phyloP scores from a whole-genome alignment of 2,797 vertebrate species.

The Cyclopterus lumpus region DNA sequence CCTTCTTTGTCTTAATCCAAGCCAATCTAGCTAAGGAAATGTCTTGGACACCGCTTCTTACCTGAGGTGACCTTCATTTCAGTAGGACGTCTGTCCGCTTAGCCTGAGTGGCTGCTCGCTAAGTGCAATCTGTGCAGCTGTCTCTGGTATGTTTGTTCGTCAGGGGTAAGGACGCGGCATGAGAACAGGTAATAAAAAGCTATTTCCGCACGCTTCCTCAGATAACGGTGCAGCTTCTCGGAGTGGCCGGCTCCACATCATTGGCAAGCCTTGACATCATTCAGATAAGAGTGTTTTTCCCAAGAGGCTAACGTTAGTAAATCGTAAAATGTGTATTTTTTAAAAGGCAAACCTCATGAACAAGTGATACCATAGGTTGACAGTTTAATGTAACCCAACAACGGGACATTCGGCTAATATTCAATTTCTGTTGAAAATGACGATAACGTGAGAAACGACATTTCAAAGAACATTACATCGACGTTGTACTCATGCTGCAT shows the following conservation, averaged over 20 bases:
- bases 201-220: constrained; percentile 61
- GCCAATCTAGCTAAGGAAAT: constrained; percentile 55
- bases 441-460: constrained; percentile 51
- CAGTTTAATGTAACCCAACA: constrained; percentile 57
- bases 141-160: constrained; percentile 70
- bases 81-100: constrained; percentile 55
- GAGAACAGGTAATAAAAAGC: constrained; percentile 64
- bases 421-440: constrained; percentile 48
- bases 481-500: constrained; percentile 16
- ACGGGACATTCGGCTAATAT: constrained; percentile 24
- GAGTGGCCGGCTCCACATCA: constrained; percentile 49
- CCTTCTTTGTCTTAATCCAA: constrained; percentile 64
- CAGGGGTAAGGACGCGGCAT: constrained; percentile 46
- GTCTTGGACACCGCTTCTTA: constrained; percentile 59
- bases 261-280: constrained; percentile 59
- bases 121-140: constrained; percentile 73
- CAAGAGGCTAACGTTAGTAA: constrained; percentile 68
- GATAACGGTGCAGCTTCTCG: constrained; percentile 54
- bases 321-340: too few relatives aligned
- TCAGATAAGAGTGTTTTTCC: constrained; percentile 66
- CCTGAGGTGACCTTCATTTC: constrained; percentile 68
- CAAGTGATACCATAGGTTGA: constrained; percentile 42
- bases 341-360: constrained; percentile 46
- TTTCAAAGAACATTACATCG: constrained; percentile 32
- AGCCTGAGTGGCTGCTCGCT: constrained; percentile 57